These are phyloP conservation scores for Tenthredo scrophulariae DNA, from an alignment of 2,888 invertebrate genomes.

Conservation along the genomic window DNA sequence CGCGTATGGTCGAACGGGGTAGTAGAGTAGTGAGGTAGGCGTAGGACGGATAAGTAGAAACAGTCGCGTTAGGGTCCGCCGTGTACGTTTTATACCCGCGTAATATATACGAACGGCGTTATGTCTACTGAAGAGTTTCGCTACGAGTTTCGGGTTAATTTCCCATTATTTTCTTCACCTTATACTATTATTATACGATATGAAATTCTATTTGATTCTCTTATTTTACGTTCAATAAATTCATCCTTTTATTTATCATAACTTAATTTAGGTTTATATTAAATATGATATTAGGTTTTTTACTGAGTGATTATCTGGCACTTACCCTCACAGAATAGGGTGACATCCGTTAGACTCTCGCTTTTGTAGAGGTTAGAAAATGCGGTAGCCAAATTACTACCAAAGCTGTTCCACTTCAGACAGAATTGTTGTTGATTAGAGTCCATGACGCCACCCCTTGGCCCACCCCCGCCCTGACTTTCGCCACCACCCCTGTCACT, in stretches of 20 bases:
- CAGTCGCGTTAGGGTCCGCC: background rate
- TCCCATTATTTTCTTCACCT: background rate
- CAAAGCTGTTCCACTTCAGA: constrained; percentile 97
- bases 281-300: too few relatives aligned
- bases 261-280: too few relatives aligned
- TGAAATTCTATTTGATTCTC: background rate
- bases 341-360: constrained; percentile 95
- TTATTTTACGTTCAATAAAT: background rate
- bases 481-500: constrained; percentile 69
- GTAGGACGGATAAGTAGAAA: constrained; percentile 23
- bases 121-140: too few relatives aligned
- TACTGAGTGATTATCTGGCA: constrained; percentile 63
- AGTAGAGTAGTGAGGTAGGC: background rate
- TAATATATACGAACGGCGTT: background rate
- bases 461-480: constrained; percentile 72
- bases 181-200: background rate
- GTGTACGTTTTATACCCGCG: background rate
- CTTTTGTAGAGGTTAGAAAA: constrained; percentile 96
- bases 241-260: too few relatives aligned
- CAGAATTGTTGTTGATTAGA: constrained; percentile 95
- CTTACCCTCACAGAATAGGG: constrained; percentile 95
- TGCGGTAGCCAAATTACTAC: constrained; percentile 94
- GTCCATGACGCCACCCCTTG: constrained; percentile 90
- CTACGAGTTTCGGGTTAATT: background rate
- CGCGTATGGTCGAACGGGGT: constrained; percentile 25